Evolutionary conservation across 2,888 invertebrate species (phyloP).

Genomic region (Drosophila sordidapex): DNA sequence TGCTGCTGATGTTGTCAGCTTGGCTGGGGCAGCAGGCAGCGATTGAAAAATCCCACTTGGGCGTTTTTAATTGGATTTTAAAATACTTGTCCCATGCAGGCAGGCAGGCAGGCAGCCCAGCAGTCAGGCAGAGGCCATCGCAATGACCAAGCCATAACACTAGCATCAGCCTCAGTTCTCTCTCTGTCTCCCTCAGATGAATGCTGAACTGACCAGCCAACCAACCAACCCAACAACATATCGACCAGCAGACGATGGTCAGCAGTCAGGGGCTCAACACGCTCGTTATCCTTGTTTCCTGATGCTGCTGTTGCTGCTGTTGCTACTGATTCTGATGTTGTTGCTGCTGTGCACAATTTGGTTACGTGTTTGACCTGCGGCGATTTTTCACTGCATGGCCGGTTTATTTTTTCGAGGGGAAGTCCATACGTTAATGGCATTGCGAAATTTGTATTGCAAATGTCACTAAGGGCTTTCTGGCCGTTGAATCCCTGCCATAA

Average conservation of each 20-base stretch:
- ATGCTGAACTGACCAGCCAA: constrained; percentile 30
- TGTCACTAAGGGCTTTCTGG: constrained; percentile 59
- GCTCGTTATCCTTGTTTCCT: constrained; percentile 81
- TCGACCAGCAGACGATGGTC: constrained; percentile 63
- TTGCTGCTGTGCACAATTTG: constrained; percentile 71
- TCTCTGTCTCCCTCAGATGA: constrained; percentile 7
- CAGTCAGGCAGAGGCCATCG: constrained; percentile 22
- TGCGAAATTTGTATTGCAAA: constrained; percentile 78
- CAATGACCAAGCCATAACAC: constrained; percentile 63
- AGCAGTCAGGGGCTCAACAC: constrained; percentile 75
- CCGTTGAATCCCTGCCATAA: constrained; percentile 47
- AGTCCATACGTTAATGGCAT: constrained; percentile 71
- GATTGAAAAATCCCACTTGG: constrained; percentile 83
- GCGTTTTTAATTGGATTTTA: constrained; percentile 85
- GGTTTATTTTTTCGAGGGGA: constrained; percentile 47
- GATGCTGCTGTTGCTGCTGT: constrained; percentile 54
- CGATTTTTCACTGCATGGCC: constrained; percentile 76
- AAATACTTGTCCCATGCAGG: constrained; percentile 83
- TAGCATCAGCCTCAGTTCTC: constrained; percentile 36
- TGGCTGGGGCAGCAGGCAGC: constrained; percentile 59
- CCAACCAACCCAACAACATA: constrained; percentile 54
- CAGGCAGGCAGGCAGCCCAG: constrained; percentile 29
- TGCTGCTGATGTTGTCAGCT: constrained; percentile 48
- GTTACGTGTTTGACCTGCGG: constrained; percentile 80
- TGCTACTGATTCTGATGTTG: constrained; percentile 20